Evolutionary conservation across 1,140 invertebrate genomes (phyloP), one percentile per base, ranked within the genome.

Genomic region (Proales similis): DNA sequence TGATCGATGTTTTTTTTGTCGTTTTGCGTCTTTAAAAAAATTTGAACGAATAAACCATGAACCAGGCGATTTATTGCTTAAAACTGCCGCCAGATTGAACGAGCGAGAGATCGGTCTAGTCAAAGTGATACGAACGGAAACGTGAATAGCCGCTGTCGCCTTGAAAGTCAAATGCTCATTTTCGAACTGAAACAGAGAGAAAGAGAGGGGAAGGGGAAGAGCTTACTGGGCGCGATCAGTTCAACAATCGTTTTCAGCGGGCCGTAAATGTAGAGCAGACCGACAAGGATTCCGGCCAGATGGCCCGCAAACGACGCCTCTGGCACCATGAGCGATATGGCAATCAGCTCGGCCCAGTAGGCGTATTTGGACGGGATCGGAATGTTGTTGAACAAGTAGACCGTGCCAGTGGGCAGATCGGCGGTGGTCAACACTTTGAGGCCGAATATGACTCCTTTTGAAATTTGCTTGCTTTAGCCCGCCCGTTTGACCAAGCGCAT

Each of bases 231-330:
- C 20, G 19, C 27, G 33, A 62, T 60, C 20, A 46, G 17, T 42
- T 82, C 79, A 66, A 84, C 74, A 0, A 82, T 43, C 43, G 68
- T 69, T 33, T 82, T 81, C 3, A 85, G 51, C 33, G 78, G 80
- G 36, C 83, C 83, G 65, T 81, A 79, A 42, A 79, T 79, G 68
- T 84, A 85, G 1, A 81, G 65, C 57, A 83, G 71, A 22, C 84
- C 84, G 36, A 82, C 79, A 3, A 85, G 66, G 66, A 85, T 83
- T n/a, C 84, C 84, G 47, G 83, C 81, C 17, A 85, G 71, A 69
- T 86, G 84, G 72, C 72, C 73, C 51, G 67, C 68, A 63, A 74
- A 75, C 32, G 73, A 76, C 3, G 68, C 70, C 60, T 72, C 70
- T n/a, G 73, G 72, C 2, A 82, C 80, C 7, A 84, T 66, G 0